Base-by-base conservation (phyloP, 35 echinoderm and acorn worm genomes). In the Apostichopus japonicus region DNA sequence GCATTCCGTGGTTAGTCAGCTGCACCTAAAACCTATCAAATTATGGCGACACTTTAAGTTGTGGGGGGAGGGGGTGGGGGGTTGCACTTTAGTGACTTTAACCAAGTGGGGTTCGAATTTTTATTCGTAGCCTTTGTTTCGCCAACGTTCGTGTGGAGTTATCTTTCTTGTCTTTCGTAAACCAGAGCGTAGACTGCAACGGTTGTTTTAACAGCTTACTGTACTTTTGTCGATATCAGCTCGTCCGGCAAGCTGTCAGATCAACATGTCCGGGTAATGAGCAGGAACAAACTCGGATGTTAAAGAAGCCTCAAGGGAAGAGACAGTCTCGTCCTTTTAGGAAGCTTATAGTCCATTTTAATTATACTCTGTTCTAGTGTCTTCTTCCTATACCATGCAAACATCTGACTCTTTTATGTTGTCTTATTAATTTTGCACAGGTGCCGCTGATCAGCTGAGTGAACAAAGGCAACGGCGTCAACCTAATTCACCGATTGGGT, bases 361-460 rank as follows among this genome's bases (percentile, higher is more conserved):
- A 84, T 84, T 84, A 57, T 58, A 55, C 14, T 24, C 57, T 89
- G 8, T 89, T 51, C 23, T 72, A 55, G 61, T 89, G 86, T 65
- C 23, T 89, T 33, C 81, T 73, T 87, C 53, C 54, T 56, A 86
- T 70, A 24, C 6, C 14, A 19, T 19, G 16, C 24, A 8, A 8
- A 5, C n/a, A 27, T 21, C 16, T 72, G 23, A 62, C 21, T 87
- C 21, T 89, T 89, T n/a, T 33, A 6, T 52, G 6, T 65, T 89
- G 10, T 52, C 24, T 24, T 89, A 24, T 58, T 84, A 58, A 57
- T 61, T 79, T 55, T 86, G 24, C 87, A 58, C 93, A 99, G 93
- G 93, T 94, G 94, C 90, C 61, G 93, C 77, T 52, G 97, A 99
- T 83, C 95, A 96, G 67, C 70, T 99, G 8, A 95, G 93, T 79